These are phyloP conservation scores for Ferrisia virgata DNA, from an alignment of 2,888 invertebrate genomes.

Conservation along the genomic window DNA sequence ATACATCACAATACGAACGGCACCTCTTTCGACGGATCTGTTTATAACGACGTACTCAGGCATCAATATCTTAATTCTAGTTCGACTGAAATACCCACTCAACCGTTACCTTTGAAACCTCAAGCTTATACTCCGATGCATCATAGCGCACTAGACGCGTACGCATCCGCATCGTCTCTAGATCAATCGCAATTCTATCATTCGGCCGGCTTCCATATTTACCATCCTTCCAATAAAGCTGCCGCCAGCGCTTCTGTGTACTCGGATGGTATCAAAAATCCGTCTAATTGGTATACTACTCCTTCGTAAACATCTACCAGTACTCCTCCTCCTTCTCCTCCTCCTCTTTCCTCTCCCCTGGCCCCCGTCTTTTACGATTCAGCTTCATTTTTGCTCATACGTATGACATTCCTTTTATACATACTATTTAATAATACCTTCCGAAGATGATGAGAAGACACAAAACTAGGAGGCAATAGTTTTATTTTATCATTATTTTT, in stretches of 20 bases:
- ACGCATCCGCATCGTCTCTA: conserved; percentile 60
- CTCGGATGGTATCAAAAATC: conserved; percentile 53
- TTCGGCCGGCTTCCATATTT: conserved; percentile 74
- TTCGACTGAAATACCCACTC: conserved; percentile 60
- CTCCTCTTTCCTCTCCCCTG: too few species aligned
- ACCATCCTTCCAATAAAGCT: conserved; percentile 71
- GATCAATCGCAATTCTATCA: conserved; percentile 84
- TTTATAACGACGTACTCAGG: conserved; percentile 56
- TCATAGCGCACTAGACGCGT: conserved; percentile 55
- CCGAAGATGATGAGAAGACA: background rate
- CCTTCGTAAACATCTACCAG: conserved; percentile 63
- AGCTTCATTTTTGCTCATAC: conserved; percentile 27
- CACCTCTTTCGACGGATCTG: conserved; percentile 48
- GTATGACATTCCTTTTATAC: conserved; percentile 1
- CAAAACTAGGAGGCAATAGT: too few species aligned
- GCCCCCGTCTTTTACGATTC: background rate
- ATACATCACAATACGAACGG: conserved; percentile 43
- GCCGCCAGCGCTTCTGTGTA: conserved; percentile 51
- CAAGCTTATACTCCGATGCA: conserved; percentile 77
- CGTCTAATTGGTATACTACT: conserved; percentile 75
- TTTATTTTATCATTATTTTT: background rate
- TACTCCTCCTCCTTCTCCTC: too few species aligned
- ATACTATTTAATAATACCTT: background rate
- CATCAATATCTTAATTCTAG: conserved; percentile 66
- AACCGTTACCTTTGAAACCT: conserved; percentile 78